These are phyloP conservation scores for Sebastolobus alascanus DNA, from an alignment of 2,797 vertebrate species.

Conservation along the genomic window DNA sequence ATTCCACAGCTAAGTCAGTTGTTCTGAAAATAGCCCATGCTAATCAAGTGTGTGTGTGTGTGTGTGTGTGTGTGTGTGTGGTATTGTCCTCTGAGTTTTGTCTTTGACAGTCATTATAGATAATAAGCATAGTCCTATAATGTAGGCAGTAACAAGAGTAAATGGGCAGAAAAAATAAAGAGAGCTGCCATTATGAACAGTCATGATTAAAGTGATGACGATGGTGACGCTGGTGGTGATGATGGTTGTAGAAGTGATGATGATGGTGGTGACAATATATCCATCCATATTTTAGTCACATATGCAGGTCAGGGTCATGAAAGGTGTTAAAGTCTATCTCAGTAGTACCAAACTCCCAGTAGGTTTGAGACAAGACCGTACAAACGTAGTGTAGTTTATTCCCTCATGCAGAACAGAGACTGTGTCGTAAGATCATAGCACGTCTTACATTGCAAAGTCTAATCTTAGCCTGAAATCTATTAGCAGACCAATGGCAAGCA, in stretches of 20 bases:
- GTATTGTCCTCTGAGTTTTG: conserved; percentile 1
- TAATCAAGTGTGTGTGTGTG: conserved; percentile 16
- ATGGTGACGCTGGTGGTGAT: no score
- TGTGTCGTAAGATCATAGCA: neutral
- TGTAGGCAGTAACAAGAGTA: conserved; percentile 7
- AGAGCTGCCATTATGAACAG: neutral
- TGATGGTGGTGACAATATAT: neutral
- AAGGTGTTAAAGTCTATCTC: no score
- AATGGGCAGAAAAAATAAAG: conserved; percentile 16
- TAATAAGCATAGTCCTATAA: conserved; percentile 25
- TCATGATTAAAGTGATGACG: neutral
- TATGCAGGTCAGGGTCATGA: neutral
- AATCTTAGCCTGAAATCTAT: no score
- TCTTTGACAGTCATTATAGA: conserved; percentile 34
- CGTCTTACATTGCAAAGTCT: no score
- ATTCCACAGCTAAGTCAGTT: conserved; percentile 41
- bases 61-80: conserved; percentile 8
- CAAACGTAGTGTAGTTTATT: neutral
- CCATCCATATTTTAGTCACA: neutral
- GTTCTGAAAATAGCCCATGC: conserved; percentile 45
- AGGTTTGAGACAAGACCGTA: no score
- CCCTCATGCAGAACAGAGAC: neutral
- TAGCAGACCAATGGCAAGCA: no score
- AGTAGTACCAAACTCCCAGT: no score
- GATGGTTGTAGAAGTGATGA: neutral